A percentile compares a stretch with the other conserved stretches of the same genome.
phyloP scores from a whole-genome alignment of 2,113 vertebrate species.

The Nothoprocta pentlandii region DNA sequence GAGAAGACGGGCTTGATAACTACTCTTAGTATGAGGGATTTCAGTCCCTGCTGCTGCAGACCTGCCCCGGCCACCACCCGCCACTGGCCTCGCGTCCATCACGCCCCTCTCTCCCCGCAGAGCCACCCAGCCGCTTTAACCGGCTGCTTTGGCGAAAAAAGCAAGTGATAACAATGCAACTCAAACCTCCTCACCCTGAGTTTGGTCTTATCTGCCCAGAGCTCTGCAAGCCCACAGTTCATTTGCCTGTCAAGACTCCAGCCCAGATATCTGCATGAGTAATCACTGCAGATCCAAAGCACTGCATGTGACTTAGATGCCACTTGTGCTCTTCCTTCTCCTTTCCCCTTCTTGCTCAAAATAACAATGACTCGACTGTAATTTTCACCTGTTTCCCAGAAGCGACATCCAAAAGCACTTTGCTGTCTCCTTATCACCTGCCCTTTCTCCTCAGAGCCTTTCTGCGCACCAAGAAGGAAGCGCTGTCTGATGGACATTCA shows the following conservation, averaged over 20 bases:
- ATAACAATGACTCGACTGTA: not conserved
- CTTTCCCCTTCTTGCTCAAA: not conserved
- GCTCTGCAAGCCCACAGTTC: not conserved
- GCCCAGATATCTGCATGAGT: conserved; percentile 44
- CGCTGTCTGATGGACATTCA: not conserved
- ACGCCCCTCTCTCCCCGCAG: not conserved
- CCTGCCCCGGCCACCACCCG: rapidly evolving
- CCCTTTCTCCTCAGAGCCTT: not conserved
- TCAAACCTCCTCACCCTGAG: not conserved
- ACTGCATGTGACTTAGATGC: conserved; percentile 14
- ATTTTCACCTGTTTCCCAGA: conserved; percentile 12
- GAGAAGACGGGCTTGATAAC: not conserved
- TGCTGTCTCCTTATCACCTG: not conserved
- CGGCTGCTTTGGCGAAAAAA: not conserved
- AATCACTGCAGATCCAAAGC: conserved; percentile 46
- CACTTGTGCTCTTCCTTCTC: not conserved
- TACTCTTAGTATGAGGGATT: not conserved
- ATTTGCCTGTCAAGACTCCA: not conserved
- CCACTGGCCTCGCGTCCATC: rapidly evolving
- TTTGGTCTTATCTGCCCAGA: not conserved
- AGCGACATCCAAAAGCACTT: not conserved
- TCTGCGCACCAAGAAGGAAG: not conserved
- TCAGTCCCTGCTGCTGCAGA: rapidly evolving
- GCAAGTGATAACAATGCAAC: not conserved
- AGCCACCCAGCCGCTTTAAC: not conserved